These are phyloP conservation scores for Podotricha telesiphe DNA, from an alignment of 2,888 invertebrate species.

Conservation along the genomic window DNA sequence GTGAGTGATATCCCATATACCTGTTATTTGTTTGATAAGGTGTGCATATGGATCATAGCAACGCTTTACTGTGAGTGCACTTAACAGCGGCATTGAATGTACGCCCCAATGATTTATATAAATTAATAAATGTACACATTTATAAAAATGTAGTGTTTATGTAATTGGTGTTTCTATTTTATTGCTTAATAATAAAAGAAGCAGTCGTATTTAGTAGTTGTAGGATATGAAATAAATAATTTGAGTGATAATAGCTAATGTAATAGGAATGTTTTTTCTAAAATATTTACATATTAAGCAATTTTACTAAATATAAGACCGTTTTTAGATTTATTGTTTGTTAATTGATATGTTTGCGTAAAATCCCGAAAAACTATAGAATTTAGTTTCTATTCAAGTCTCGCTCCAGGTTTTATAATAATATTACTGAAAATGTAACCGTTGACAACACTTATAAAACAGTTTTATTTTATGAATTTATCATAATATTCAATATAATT, in stretches of 20 bases:
- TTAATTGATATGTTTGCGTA: not conserved
- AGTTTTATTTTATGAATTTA: no score
- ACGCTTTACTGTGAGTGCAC: slow-evolving; percentile 40
- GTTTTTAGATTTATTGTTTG: not conserved
- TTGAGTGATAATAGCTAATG: no score
- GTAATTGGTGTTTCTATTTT: slow-evolving; percentile 3
- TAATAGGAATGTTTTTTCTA: no score
- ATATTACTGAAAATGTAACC: not conserved
- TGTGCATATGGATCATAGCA: slow-evolving; percentile 39
- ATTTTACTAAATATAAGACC: not conserved
- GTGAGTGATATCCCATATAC: slow-evolving; percentile 73
- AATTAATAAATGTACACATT: slow-evolving; percentile 4
- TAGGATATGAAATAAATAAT: not conserved
- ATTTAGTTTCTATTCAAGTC: not conserved
- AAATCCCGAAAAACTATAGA: not conserved
- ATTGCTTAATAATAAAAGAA: slow-evolving; percentile 5
- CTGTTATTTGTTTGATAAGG: slow-evolving; percentile 34
- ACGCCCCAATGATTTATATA: not conserved
- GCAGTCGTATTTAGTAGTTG: not conserved
- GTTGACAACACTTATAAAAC: not conserved
- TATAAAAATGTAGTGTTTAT: not conserved
- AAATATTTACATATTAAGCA: no score
- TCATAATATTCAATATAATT: not conserved
- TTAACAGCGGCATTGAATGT: slow-evolving; percentile 15
- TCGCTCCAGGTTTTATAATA: not conserved